These are phyloP conservation scores for Lordiphosa fenestrarum DNA, from an alignment of 2,888 invertebrate genomes.

Conservation along the genomic window DNA sequence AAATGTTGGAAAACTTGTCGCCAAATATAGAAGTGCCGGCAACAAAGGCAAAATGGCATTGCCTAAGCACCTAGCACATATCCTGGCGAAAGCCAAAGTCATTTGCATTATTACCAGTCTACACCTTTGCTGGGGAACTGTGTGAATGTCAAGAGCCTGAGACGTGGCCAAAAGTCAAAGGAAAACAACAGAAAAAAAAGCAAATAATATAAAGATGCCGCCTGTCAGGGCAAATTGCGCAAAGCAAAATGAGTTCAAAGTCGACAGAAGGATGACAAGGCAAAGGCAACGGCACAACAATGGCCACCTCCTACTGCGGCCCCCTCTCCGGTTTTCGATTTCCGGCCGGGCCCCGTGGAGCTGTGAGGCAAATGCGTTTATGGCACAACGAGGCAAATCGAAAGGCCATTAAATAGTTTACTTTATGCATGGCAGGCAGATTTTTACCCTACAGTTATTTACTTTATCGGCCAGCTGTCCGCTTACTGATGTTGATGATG, in stretches of 20 bases:
- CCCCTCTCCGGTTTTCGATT: constrained; percentile 65
- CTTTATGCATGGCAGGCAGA: constrained; percentile 73
- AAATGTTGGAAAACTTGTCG: constrained; percentile 1
- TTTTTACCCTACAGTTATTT: constrained; percentile 66
- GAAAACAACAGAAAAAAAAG: constrained; percentile 11
- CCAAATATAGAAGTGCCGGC: constrained; percentile 49
- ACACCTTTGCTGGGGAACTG: constrained; percentile 1
- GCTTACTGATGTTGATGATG: constrained; percentile 40
- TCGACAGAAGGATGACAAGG: constrained; percentile 25
- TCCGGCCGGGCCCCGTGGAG: constrained; percentile 43
- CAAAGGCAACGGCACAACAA: constrained; percentile 14
- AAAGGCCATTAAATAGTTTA: constrained; percentile 75
- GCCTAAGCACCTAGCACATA: constrained; percentile 19
- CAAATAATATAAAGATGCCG: constrained; percentile 26
- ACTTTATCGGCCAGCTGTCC: constrained; percentile 57
- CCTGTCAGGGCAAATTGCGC: constrained; percentile 48
- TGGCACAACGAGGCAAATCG: constrained; percentile 49
- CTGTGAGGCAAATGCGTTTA: constrained; percentile 41
- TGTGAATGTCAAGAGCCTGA: constrained; percentile 42
- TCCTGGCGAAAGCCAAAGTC: constrained; percentile 61
- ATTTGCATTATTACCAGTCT: constrained; percentile 68
- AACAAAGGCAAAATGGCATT: constrained; percentile 23
- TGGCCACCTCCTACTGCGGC: constrained; percentile 42
- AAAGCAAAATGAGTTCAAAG: constrained; percentile 54
- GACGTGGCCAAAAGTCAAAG: constrained; percentile 60